A percentile compares a stretch with the other conserved stretches of the same genome.
Conservation (phyloP, 2,113 vertebrate species). For the Prietella phreatophila region DNA sequence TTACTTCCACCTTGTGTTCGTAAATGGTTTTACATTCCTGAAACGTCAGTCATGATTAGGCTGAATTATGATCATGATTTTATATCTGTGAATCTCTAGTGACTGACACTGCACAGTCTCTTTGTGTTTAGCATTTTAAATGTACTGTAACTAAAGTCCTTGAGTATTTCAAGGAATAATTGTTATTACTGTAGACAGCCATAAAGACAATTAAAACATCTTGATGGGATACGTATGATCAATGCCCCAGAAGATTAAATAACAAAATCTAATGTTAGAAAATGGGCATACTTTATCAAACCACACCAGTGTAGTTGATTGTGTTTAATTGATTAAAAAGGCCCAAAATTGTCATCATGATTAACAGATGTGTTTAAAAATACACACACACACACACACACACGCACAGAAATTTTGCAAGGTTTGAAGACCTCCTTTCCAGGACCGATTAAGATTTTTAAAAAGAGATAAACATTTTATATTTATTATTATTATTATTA, state of each 20-base stretch:
- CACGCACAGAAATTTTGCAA: too few species aligned
- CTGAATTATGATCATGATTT: neutral
- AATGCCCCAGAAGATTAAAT: neutral
- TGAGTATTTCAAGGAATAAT: neutral
- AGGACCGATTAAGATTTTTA: neutral
- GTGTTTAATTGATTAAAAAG: neutral
- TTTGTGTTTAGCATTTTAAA: neutral
- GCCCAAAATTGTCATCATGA: neutral
- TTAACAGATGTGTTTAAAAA: neutral
- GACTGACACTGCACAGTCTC: neutral
- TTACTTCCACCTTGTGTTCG: slow-evolving; percentile 36
- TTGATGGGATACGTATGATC: neutral
- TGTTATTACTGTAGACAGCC: neutral
- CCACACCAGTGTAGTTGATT: neutral
- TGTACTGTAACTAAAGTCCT: neutral
- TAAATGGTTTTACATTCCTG: neutral
- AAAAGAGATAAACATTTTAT: too few species aligned
- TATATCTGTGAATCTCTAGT: neutral
- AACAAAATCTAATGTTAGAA: neutral
- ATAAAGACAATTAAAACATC: neutral
- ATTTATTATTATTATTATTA: too few species aligned
- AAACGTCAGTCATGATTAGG: neutral
- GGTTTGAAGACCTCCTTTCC: neutral
- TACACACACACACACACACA: too few species aligned
- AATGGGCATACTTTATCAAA: neutral